phyloP scores from a whole-genome alignment of 2,888 invertebrate genomes.

The Xanthia icteritia region DNA sequence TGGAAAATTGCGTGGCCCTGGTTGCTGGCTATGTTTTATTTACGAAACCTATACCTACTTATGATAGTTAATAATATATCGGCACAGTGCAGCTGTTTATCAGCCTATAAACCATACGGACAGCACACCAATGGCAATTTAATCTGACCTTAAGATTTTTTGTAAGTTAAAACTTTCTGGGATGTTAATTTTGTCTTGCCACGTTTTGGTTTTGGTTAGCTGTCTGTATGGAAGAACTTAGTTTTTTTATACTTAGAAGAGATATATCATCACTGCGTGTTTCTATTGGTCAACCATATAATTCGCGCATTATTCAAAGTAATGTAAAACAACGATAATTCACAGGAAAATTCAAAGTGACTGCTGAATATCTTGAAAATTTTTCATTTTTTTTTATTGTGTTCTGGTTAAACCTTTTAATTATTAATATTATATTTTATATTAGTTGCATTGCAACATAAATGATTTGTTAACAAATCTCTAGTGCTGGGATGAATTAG shows the following conservation, averaged over 20 bases:
- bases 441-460: background rate
- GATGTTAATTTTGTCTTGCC: background rate
- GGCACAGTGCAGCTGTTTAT: slow-evolving; percentile 26
- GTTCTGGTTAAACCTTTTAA: background rate
- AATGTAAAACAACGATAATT: background rate
- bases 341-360: background rate
- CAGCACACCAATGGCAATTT: background rate
- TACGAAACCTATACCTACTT: background rate
- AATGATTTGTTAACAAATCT: background rate
- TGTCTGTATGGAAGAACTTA: slow-evolving; percentile 2
- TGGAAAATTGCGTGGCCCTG: background rate
- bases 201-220: background rate
- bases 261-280: background rate
- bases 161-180: background rate
- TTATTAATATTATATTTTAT: background rate
- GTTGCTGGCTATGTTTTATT: background rate
- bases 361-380: too few relatives aligned
- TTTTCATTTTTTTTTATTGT: background rate
- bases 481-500: background rate
- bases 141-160: background rate
- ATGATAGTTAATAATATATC: background rate
- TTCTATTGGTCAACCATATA: slow-evolving; percentile 27
- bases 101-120: background rate
- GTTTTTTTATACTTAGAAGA: background rate
- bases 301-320: background rate